phyloP scores from a whole-genome alignment of 2,113 vertebrate species.

The Syngnathoides biaculeatus region DNA sequence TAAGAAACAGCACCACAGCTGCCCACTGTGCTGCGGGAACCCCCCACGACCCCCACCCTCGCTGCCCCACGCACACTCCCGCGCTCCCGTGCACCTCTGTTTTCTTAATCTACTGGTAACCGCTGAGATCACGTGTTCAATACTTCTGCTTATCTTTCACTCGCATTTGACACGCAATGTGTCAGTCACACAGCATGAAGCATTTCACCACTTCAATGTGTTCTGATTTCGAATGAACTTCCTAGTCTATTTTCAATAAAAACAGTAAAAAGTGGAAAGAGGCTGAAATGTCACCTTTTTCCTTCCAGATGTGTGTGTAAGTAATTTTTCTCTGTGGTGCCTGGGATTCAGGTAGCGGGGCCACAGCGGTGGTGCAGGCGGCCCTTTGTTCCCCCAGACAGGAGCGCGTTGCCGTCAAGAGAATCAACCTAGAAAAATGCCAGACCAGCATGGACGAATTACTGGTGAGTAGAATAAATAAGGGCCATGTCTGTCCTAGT shows the following conservation, averaged over 20 bases:
- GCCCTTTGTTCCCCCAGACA: conserved; percentile 93
- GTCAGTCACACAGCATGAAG: conserved; percentile 30
- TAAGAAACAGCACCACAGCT: conserved; percentile 45
- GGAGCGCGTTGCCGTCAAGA: conserved; percentile 97
- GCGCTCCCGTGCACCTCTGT: background rate
- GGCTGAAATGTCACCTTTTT: background rate
- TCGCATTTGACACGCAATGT: conserved; percentile 39
- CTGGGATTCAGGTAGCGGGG: conserved; percentile 87
- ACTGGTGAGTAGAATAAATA: conserved; percentile 81
- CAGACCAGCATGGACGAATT: conserved; percentile 99
- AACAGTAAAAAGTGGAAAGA: conserved; percentile 9
- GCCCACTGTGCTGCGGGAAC: conserved; percentile 29
- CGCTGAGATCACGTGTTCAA: conserved; percentile 32
- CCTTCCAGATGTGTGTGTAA: conserved; percentile 23
- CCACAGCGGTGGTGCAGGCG: conserved; percentile 97
- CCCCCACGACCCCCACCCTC: conserved; percentile 7
- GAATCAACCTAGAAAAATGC: conserved; percentile 99
- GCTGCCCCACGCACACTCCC: conserved; percentile 1
- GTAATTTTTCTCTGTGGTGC: conserved; percentile 36
- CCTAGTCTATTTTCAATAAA: conserved; percentile 1
- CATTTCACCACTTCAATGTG: conserved; percentile 18
- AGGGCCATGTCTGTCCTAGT: conserved; percentile 23
- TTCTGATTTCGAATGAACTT: conserved; percentile 32
- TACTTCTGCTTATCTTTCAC: conserved; percentile 55
- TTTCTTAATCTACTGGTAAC: conserved; percentile 36